phyloP scores from a whole-genome alignment of 2,888 invertebrate species.

The Andrena dorsata region DNA sequence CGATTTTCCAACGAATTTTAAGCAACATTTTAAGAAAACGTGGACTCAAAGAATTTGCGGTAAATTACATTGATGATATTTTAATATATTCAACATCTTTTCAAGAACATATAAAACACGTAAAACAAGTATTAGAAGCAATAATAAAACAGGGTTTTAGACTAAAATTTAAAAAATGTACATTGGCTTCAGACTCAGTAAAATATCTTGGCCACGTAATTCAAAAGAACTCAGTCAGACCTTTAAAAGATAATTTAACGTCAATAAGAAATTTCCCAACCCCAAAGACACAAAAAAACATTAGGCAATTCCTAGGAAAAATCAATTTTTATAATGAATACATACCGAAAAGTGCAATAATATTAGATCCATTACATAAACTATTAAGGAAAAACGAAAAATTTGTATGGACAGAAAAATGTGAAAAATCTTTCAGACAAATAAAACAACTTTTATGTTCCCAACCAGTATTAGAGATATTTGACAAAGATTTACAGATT shows the following conservation, averaged over 20 bases:
- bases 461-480: constrained; percentile 59
- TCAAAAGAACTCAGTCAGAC: constrained; percentile 1
- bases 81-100: constrained; percentile 6
- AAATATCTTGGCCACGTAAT: constrained; percentile 41
- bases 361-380: constrained; percentile 9
- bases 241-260: constrained; percentile 1
- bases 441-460: constrained; percentile 35
- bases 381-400: constrained; percentile 11
- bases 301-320: constrained; percentile 1
- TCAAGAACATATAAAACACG: constrained; percentile 6
- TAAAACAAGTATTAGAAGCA: constrained; percentile 8
- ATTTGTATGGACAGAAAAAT: constrained; percentile 31
- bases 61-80: not conserved
- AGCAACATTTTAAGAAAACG: constrained; percentile 1
- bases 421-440: constrained; percentile 9
- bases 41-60: constrained; percentile 10
- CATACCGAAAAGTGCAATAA: constrained; percentile 7
- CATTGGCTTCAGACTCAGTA: constrained; percentile 42
- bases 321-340: not conserved
- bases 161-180: constrained; percentile 61
- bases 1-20: too few species aligned
- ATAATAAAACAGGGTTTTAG: constrained; percentile 31
- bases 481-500: constrained; percentile 68
- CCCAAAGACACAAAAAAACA: not conserved
- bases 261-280: not conserved